A percentile compares a stretch with the other conserved stretches of the same genome.
Conservation (phyloP, 2,113 vertebrate species). For the Etia nguti region DNA sequence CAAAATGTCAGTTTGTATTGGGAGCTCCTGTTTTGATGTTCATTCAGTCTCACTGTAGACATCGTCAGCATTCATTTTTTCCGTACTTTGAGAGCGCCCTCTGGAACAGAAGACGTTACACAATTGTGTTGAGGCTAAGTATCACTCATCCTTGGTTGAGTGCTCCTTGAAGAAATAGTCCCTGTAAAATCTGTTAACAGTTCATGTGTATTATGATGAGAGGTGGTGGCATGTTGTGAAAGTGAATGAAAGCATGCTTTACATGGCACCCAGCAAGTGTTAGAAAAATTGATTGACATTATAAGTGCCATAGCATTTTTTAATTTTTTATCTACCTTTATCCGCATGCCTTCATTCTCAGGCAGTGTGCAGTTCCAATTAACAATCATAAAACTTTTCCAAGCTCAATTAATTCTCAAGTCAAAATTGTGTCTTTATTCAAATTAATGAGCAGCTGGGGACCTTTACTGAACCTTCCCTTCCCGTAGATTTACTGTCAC, state of each 20-base stretch:
- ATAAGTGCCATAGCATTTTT: neutral
- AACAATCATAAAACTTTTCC: neutral
- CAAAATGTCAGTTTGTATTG: neutral
- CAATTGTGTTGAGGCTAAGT: neutral
- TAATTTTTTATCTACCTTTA: neutral
- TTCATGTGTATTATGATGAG: neutral
- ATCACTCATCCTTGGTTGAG: neutral
- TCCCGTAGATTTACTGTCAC: constrained; percentile 24
- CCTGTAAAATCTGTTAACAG: neutral
- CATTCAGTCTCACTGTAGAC: neutral
- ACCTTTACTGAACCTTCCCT: neutral
- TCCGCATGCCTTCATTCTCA: rapidly evolving
- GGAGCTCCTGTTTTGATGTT: neutral
- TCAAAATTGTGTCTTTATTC: neutral
- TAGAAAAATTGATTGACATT: neutral
- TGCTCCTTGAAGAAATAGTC: neutral
- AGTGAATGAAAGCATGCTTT: neutral
- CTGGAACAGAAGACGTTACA: neutral
- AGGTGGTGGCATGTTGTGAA: neutral
- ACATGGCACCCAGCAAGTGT: neutral
- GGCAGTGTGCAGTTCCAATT: neutral
- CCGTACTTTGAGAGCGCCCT: neutral
- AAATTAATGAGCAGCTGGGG: neutral
- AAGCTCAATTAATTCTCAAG: neutral
- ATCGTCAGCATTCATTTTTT: neutral